These are phyloP conservation scores for Mormyrus iriodes DNA, from an alignment of 2,113 vertebrate species.

Conservation along the genomic window DNA sequence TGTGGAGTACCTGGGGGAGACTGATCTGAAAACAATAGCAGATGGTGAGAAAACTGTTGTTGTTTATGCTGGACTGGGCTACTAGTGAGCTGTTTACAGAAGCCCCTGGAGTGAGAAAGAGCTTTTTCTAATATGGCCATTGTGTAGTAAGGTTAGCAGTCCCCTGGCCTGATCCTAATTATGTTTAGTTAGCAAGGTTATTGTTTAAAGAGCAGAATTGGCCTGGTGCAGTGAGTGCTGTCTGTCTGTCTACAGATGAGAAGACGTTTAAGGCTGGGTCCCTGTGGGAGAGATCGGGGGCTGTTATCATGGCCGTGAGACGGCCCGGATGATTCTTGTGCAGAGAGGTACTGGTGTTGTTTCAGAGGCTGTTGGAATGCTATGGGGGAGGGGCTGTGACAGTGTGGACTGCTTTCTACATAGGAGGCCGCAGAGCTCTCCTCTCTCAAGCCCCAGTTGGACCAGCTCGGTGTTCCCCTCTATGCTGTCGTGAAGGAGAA, in stretches of 20 bases:
- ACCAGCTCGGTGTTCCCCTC: constrained; percentile 80
- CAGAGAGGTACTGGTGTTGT: constrained; percentile 73
- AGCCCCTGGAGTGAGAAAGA: neutral
- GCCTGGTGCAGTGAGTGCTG: neutral
- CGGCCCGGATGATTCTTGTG: constrained; percentile 97
- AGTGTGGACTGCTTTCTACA: neutral
- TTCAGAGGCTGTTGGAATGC: neutral
- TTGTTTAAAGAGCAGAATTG: neutral
- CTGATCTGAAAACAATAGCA: constrained; percentile 70
- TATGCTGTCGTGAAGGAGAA: constrained; percentile 91
- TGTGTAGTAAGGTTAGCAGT: neutral
- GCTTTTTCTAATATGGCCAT: neutral
- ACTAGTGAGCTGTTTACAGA: neutral
- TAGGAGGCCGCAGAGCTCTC: constrained; percentile 93
- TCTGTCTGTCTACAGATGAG: constrained; percentile 47
- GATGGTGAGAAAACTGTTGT: constrained; percentile 58
- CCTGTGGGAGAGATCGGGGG: constrained; percentile 79
- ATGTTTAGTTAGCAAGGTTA: neutral
- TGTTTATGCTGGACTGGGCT: neutral
- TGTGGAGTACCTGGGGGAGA: constrained; percentile 67
- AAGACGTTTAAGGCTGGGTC: constrained; percentile 75
- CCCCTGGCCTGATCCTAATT: neutral
- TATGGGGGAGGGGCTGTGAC: neutral
- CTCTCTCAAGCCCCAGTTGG: constrained; percentile 83
- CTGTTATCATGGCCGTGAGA: constrained; percentile 88